Evolutionary conservation across 2,797 vertebrate genomes (phyloP), one percentile per base, ranked within the genome.

Genomic region (Allobates femoralis): DNA sequence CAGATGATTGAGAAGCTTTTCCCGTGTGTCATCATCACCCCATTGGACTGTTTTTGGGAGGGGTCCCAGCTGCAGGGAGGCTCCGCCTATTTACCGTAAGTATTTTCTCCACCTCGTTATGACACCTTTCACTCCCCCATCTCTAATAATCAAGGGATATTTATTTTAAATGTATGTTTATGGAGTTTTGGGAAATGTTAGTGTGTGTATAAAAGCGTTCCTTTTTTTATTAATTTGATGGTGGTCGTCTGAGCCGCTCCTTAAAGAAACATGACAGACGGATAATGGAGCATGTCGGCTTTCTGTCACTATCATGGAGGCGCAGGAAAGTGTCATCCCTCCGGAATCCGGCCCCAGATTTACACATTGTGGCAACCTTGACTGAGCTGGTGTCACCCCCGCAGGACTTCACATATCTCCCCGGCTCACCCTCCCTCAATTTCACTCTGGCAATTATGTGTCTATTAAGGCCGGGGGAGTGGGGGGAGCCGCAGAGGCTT

Each of bases 1-100:
- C 91, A 99, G 98, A 99, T 99, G 97, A 98, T 99, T 91, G 98
- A 99, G 94, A 99, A 99, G 94, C 96, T 99, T 55, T 99, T 99
- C 90, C 98, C 98, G 6, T 99, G 98, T 19, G 98, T 99, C 96
- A 98, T 99, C 91, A 95, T 99, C 92, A 99, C 97, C 0, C 98
- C 98, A 0, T 92, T 99, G 92, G 98, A 99, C 94, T 99, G 98
- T 92, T 99, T 99, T 94, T 99, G 98, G 98, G 98, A 99, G 91
- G 98, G 98, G 34, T 95, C 98, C 92, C 99, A 99, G 91, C 96
- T 99, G 88, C 98, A 99, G 91, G 97, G 98, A 91, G 98, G 98
- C 89, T 98, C 97, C 73, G 98, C 97, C 89, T 99, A 99, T 91
- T 95, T 99, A 92, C 98, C 98, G 97, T 99, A 95, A 99, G 98